phyloP scores from a whole-genome alignment of 2,888 invertebrate genomes.

The Stegophylla sp. region DNA sequence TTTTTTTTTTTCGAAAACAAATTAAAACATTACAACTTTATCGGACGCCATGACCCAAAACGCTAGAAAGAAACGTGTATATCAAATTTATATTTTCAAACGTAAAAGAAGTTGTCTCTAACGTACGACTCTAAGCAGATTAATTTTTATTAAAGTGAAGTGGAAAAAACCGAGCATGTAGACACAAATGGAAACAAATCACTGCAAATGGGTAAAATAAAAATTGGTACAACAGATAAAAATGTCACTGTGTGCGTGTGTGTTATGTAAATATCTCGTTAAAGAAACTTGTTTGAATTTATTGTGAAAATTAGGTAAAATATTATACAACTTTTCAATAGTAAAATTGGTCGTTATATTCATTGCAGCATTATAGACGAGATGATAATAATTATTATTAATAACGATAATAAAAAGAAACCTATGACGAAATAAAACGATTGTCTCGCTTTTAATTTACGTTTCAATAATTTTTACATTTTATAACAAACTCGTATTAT shows the following conservation, averaged over 20 bases:
- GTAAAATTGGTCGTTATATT: constrained; percentile 8
- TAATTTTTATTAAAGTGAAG: background rate
- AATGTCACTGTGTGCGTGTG: constrained; percentile 18
- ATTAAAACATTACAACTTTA: too few relatives aligned
- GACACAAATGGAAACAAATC: background rate
- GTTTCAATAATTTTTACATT: too few relatives aligned
- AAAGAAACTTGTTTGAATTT: constrained; percentile 46
- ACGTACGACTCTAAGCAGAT: background rate
- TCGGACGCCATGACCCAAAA: background rate
- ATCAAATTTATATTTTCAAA: too few relatives aligned
- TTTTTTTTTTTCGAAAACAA: background rate
- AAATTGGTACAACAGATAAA: constrained; percentile 6
- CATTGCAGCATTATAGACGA: constrained; percentile 12
- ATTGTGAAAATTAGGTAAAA: constrained; percentile 34
- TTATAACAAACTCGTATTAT: too few relatives aligned
- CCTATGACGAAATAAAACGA: background rate
- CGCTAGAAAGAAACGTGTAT: background rate
- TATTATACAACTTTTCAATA: constrained; percentile 41
- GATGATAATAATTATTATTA: background rate
- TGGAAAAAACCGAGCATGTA: background rate
- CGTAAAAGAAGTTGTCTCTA: too few relatives aligned
- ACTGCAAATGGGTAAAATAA: background rate
- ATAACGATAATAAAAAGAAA: constrained; percentile 7
- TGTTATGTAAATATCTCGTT: constrained; percentile 40
- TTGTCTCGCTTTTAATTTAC: too few relatives aligned